Base-by-base conservation (phyloP, 1,140 invertebrate species). In the Manduca sexta region DNA sequence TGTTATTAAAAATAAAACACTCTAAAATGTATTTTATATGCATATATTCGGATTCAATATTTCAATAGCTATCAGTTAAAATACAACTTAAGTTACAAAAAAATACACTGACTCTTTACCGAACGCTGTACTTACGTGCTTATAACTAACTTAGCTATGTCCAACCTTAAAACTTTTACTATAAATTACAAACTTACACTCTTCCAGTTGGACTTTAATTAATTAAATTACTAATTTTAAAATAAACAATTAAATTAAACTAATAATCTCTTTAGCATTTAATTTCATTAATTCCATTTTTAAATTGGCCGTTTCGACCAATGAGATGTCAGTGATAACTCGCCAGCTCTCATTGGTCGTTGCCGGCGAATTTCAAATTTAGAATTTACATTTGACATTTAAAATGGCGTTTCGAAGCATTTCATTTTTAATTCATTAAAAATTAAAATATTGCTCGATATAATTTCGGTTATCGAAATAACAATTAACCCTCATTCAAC, bases 21-120 rank as follows among this genome's bases (percentile, higher is more conserved):
- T 58, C 15, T 29, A 43, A 51, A 54, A 14, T 75, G 64, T 71
- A 73, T 78, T 84, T 79, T 82, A 81, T 79, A 84, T 79, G 76
- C 70, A 84, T 84, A 84, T 84, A 82, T 82, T 84, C 75, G 70
- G 76, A 74, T 82, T 82, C 69, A 83, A 76, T 82, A 80, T 71
- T 72, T 78, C 67, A 79, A 74, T 79, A 77, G 64, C 74, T 84
- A 84, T 78, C 58, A 75, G 60, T 72, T 74, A 74, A 80, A 77
- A 71, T 79, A 76, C 69, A 82, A 78, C 68, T 80, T 74, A 81
- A 74, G 46, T 72, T 67, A 79, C 75, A 81, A 78, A 64, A 76
- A 84, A 81, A 76, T 74, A 79, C 75, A 84, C 68, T 73, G 67
- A 82, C 73, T 79, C 59, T 75, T 72, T 57, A 66, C 60, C 57